Percentiles rank a stretch among this genome's conserved stretches.
Conservation (phyloP, 1,140 invertebrate genomes). For the Oedothorax gibbosus region DNA sequence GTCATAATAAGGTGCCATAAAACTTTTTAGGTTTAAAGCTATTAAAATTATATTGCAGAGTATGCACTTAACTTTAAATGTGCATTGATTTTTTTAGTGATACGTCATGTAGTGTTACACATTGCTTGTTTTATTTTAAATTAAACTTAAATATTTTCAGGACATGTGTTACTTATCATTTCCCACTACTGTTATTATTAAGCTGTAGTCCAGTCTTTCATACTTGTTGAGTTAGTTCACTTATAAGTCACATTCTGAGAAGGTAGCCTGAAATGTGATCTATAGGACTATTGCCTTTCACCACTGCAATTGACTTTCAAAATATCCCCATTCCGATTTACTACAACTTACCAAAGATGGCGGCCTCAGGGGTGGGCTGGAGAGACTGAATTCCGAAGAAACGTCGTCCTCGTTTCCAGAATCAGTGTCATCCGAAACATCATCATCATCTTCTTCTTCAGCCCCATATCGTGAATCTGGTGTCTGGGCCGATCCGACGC, state of each 20-base stretch:
- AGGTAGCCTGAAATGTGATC: constrained; percentile 37
- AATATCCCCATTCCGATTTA: constrained; percentile 11
- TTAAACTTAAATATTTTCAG: too few relatives aligned
- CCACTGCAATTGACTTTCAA: constrained; percentile 14
- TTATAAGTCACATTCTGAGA: constrained; percentile 59
- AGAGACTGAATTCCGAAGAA: constrained; percentile 56
- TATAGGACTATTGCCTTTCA: background rate
- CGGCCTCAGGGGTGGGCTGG: constrained; percentile 46
- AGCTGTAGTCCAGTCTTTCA: too few relatives aligned
- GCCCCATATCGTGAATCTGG: constrained; percentile 72
- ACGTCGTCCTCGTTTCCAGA: constrained; percentile 58
- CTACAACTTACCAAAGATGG: background rate
- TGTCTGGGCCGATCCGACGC: constrained; percentile 68
- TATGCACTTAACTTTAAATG: too few relatives aligned
- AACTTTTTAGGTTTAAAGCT: too few relatives aligned
- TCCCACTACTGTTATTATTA: too few relatives aligned
- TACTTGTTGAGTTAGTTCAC: too few relatives aligned
- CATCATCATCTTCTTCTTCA: constrained; percentile 57
- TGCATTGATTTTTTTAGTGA: too few relatives aligned
- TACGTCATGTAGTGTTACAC: too few relatives aligned
- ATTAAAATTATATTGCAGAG: too few relatives aligned
- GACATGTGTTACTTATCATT: too few relatives aligned
- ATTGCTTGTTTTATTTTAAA: too few relatives aligned
- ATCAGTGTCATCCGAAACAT: constrained; percentile 73
- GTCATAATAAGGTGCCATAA: too few relatives aligned